A percentile compares a stretch with the other conserved stretches of the same genome.
phyloP scores from a whole-genome alignment of 2,888 invertebrate genomes.

The Cephus nigrinus region DNA sequence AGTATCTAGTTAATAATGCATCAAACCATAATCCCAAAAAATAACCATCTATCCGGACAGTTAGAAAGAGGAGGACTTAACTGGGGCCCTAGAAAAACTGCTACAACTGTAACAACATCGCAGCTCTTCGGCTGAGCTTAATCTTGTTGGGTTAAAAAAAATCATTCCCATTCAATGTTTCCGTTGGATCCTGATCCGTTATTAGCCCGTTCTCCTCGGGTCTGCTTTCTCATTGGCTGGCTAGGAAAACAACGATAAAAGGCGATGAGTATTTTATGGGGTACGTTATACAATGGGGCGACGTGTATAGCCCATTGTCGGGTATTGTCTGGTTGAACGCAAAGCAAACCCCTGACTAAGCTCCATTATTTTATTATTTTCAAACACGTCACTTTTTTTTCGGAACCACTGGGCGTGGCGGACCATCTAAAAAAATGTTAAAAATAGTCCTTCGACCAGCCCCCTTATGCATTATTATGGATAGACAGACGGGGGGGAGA shows the following conservation, averaged over 20 bases:
- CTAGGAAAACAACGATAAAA: conserved; percentile 63
- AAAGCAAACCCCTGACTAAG: conserved; percentile 43
- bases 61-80: conserved; percentile 26
- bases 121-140: conserved; percentile 32
- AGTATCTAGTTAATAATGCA: conserved; percentile 59
- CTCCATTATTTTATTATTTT: conserved; percentile 63
- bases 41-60: conserved; percentile 46
- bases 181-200: conserved; percentile 54
- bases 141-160: conserved; percentile 44
- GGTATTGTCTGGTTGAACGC: conserved; percentile 51
- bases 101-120: conserved; percentile 63
- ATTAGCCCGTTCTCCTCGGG: conserved; percentile 43
- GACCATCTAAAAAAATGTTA: conserved; percentile 43
- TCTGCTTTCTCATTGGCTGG: conserved; percentile 53
- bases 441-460: conserved; percentile 40
- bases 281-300: conserved; percentile 54
- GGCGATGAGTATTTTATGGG: conserved; percentile 66
- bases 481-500: not conserved
- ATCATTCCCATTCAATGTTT: conserved; percentile 59
- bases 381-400: conserved; percentile 59
- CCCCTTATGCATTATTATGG: conserved; percentile 37
- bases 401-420: conserved; percentile 52
- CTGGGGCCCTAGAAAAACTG: conserved; percentile 30
- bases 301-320: conserved; percentile 53
- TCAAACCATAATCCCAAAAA: conserved; percentile 55